Conservation (phyloP, 2,888 invertebrate genomes). For the Apamea monoglypha region DNA sequence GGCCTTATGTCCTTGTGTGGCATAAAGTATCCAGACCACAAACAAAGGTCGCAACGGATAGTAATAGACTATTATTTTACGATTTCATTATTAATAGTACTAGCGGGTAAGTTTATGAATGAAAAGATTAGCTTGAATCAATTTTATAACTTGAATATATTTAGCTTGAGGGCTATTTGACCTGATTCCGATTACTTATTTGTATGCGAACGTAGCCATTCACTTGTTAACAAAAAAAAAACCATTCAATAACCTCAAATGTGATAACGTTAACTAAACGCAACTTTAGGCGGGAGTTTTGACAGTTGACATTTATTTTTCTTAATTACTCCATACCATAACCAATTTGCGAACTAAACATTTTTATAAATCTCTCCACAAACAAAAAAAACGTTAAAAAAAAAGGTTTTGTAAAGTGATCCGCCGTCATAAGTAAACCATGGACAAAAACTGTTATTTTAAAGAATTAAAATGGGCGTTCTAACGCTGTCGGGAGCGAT, state of each 20-base stretch:
- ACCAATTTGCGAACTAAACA: slow-evolving; percentile 41
- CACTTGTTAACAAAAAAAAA: not conserved
- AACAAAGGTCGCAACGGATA: slow-evolving; percentile 42
- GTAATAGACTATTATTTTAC: slow-evolving; percentile 33
- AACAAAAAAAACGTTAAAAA: slow-evolving; percentile 36
- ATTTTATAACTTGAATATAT: slow-evolving; percentile 43
- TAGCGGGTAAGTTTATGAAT: slow-evolving; percentile 30
- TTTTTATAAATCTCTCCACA: slow-evolving; percentile 33
- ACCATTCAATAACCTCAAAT: not conserved
- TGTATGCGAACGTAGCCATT: slow-evolving; percentile 1
- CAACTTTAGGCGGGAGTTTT: slow-evolving; percentile 27
- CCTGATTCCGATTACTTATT: slow-evolving; percentile 16
- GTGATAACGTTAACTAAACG: not conserved
- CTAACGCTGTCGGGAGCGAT: slow-evolving; percentile 76
- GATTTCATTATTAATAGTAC: slow-evolving; percentile 34
- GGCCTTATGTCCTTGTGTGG: slow-evolving; percentile 75
- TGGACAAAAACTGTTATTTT: slow-evolving; percentile 81
- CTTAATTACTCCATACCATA: slow-evolving; percentile 48
- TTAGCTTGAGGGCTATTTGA: slow-evolving; percentile 31
- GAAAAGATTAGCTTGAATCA: slow-evolving; percentile 25
- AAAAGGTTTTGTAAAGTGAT: slow-evolving; percentile 64
- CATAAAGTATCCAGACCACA: slow-evolving; percentile 41
- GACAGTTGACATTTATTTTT: slow-evolving; percentile 43
- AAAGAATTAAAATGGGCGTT: slow-evolving; percentile 79
- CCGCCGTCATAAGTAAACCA: slow-evolving; percentile 52